Evolutionary conservation across 2,888 invertebrate genomes (phyloP), one percentile per base, ranked within the genome.

Genomic region (Tethea ocularis): DNA sequence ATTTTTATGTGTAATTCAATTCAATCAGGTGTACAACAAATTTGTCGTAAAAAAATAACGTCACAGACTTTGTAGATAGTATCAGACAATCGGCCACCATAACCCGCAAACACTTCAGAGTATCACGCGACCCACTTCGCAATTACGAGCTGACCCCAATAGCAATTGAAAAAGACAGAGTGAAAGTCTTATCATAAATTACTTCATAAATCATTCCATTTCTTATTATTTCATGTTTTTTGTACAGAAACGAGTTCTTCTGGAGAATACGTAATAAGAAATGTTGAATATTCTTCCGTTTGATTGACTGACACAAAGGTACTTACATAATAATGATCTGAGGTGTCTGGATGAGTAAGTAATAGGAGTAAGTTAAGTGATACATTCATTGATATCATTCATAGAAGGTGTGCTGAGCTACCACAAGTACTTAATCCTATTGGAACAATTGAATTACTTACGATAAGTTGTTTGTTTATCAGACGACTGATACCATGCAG

Each of bases 41-140:
- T 1, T 8, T 1, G 13, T 36, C 15, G 8, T 2, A 15, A 36
- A 13, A 38, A 33, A 38, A 38, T 38, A n/a, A 38, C n/a, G 5
- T n/a, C n/a, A n/a, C n/a, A 38, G 6, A n/a, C 4, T 38, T 38
- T 38, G 7, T n/a, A 38, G 38, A 38, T 38, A 38, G 15, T n/a
- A 38, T 38, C 46, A 46, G 46, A 46, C 46, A 46, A 46, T 15
- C 46, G 46, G 46, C 20, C 10, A 46, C 46, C 46, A 46, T 46
- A 46, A 20, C 46, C 46, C 46, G 46, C 46, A 46, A 46, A 17
- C 46, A 20, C 10, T 20, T 20, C 46, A 6, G 10, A 46, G 46
- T 46, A 46, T 46, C 46, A 46, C 20, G 46, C 46, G 46, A 46
- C 46, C 46, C 46, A 46, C 46, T 46, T 46, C 20, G 46, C 46